These are phyloP conservation scores for Morpho helenor DNA, from an alignment of 2,888 invertebrate genomes.

Conservation along the genomic window DNA sequence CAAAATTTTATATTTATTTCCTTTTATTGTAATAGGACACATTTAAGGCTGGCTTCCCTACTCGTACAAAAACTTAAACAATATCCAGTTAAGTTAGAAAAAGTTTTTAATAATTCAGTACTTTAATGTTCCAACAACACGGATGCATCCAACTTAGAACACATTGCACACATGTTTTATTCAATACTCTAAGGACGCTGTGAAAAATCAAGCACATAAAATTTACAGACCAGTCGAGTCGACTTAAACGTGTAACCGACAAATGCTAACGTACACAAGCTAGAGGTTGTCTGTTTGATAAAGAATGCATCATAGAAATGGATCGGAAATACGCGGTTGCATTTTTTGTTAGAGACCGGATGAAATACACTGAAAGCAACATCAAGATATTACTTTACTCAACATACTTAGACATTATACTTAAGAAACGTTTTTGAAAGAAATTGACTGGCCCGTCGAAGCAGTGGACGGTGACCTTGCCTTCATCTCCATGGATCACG, in stretches of 20 bases:
- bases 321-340: slow-evolving; percentile 1
- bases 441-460: too few species aligned
- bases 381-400: too few species aligned
- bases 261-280: slow-evolving; percentile 8
- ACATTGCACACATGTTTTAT: slow-evolving; percentile 20
- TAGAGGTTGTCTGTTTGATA: slow-evolving; percentile 15
- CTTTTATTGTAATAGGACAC: not conserved
- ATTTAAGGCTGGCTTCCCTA: not conserved
- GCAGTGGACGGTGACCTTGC: too few species aligned
- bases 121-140: slow-evolving; percentile 10
- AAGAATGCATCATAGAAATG: slow-evolving; percentile 13
- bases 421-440: too few species aligned
- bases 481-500: too few species aligned
- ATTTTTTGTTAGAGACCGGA: too few species aligned
- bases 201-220: slow-evolving; percentile 8
- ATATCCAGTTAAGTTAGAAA: not conserved
- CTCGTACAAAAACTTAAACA: too few species aligned
- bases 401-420: too few species aligned
- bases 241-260: not conserved
- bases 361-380: too few species aligned
- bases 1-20: too few species aligned
- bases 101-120: slow-evolving; percentile 10
- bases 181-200: slow-evolving; percentile 9
- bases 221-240: not conserved
- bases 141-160: slow-evolving; percentile 10